Conservation (phyloP, 2,888 invertebrate genomes). For the Tipula helvola region DNA sequence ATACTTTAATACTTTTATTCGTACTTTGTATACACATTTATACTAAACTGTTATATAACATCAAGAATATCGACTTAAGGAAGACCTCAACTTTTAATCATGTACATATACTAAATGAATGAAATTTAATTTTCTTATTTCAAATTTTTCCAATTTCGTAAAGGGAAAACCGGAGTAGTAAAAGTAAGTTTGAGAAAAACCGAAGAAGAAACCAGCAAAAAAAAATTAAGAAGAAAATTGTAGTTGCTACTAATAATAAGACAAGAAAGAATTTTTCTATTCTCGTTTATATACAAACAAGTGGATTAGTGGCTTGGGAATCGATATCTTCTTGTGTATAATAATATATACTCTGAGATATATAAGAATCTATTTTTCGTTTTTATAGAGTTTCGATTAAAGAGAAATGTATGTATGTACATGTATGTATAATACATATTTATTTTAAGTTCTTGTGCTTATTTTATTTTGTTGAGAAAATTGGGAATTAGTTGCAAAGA, state of each 20-base stretch:
- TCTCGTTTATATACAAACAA: background rate
- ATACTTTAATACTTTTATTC: background rate
- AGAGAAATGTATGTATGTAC: background rate
- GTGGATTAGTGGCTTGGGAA: background rate
- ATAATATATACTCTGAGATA: background rate
- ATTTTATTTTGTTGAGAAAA: background rate
- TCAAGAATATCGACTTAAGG: background rate
- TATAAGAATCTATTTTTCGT: background rate
- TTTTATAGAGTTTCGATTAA: background rate
- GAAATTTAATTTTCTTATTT: background rate
- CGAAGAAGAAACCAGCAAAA: background rate
- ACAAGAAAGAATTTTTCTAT: background rate
- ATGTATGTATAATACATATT: background rate
- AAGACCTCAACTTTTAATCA: background rate
- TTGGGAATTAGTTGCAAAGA: background rate
- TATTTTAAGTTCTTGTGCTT: background rate
- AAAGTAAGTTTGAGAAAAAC: background rate
- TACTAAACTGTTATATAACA: background rate
- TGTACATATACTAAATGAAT: background rate
- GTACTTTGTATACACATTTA: background rate
- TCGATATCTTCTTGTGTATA: background rate
- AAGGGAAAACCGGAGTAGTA: background rate
- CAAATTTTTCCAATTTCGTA: background rate
- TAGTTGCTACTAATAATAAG: background rate
- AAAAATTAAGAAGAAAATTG: background rate